phyloP scores from a whole-genome alignment of 2,888 invertebrate genomes.

The Drosophila greeni region DNA sequence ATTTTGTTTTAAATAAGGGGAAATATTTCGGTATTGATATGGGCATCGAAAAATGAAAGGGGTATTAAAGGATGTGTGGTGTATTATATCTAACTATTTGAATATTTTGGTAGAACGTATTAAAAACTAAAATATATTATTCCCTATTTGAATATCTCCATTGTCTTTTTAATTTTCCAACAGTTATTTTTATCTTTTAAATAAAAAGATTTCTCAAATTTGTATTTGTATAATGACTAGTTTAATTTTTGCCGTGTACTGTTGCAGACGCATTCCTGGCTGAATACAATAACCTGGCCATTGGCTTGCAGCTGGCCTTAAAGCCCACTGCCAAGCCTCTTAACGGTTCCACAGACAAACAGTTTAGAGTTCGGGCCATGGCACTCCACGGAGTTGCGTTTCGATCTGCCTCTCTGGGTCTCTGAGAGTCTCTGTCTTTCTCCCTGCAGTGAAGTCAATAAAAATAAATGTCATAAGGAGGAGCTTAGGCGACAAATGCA shows the following conservation, averaged over 20 bases:
- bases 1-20: not conserved
- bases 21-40: not conserved
- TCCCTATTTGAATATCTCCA: no score
- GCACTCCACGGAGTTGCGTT: slow-evolving; percentile 47
- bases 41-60: not conserved
- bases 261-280: not conserved
- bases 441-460: slow-evolving; percentile 58
- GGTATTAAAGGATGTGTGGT: not conserved
- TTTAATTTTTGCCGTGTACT: not conserved
- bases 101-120: not conserved
- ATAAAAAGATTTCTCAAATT: no score
- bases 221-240: no score
- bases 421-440: slow-evolving; percentile 3
- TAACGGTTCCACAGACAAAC: slow-evolving; percentile 37
- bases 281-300: slow-evolving; percentile 39
- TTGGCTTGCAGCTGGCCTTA: slow-evolving; percentile 11
- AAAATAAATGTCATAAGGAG: slow-evolving; percentile 71
- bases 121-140: no score
- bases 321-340: slow-evolving; percentile 29
- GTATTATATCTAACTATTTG: not conserved
- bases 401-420: slow-evolving; percentile 4
- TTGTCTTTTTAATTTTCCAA: no score
- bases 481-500: slow-evolving; percentile 62
- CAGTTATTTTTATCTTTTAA: no score
- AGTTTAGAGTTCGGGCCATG: slow-evolving; percentile 53